Percentiles rank a stretch among this genome's conserved stretches.
phyloP scores from a whole-genome alignment of 2,888 invertebrate species.

The Scaptomyza tumidula region DNA sequence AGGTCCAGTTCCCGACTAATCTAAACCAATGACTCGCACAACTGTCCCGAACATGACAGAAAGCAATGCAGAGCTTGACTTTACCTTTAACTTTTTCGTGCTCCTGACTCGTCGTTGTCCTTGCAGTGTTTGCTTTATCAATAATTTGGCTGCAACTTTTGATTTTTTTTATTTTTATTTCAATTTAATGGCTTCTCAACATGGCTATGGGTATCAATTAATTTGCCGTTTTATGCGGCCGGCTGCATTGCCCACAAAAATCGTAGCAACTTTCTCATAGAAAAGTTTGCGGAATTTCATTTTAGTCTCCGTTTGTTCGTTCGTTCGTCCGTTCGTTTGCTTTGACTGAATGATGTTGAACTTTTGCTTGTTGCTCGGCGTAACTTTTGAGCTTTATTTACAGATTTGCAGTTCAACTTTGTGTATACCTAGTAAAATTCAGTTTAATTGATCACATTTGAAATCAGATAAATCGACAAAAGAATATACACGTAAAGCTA shows the following conservation, averaged over 20 bases:
- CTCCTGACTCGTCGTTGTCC: background rate
- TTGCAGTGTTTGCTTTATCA: constrained; percentile 10
- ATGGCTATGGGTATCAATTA: constrained; percentile 71
- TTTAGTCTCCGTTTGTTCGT: constrained; percentile 11
- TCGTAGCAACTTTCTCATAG: constrained; percentile 43
- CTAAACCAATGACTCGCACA: constrained; percentile 65
- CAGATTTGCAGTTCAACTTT: constrained; percentile 7
- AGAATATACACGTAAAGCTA: background rate
- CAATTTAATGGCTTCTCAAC: constrained; percentile 60
- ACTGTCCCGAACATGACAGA: constrained; percentile 37
- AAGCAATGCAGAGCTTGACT: constrained; percentile 1
- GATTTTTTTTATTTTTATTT: constrained; percentile 29
- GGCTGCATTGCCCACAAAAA: constrained; percentile 68
- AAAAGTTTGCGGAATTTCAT: constrained; percentile 49
- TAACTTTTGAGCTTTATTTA: constrained; percentile 40
- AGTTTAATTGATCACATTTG: background rate
- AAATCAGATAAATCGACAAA: background rate
- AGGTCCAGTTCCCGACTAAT: constrained; percentile 46
- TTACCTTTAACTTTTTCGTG: constrained; percentile 6
- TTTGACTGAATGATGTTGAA: constrained; percentile 29
- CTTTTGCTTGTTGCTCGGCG: constrained; percentile 33
- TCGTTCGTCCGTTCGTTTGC: background rate
- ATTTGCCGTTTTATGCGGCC: constrained; percentile 61
- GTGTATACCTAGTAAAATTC: constrained; percentile 1
- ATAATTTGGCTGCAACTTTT: constrained; percentile 34